Evolutionary conservation across 2,888 invertebrate genomes (phyloP).

Genomic region (Saturnia pavonia): DNA sequence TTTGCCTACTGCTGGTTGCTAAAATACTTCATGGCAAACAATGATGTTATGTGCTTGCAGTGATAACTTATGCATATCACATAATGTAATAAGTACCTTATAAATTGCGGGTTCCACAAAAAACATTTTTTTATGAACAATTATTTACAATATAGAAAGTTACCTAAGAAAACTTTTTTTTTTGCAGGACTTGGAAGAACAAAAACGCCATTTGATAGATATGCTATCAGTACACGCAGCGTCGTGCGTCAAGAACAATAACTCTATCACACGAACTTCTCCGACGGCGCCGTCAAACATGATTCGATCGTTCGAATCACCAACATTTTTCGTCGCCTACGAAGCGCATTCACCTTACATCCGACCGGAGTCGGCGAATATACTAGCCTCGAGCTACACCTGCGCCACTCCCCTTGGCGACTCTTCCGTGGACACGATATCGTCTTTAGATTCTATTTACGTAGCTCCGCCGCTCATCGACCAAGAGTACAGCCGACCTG

Average conservation of each 20-base stretch:
- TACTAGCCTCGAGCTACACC: slow-evolving; percentile 75
- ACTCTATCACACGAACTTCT: slow-evolving; percentile 64
- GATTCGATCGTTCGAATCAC: slow-evolving; percentile 71
- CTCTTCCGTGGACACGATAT: slow-evolving; percentile 67
- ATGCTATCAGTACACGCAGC: slow-evolving; percentile 89
- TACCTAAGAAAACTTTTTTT: neutral
- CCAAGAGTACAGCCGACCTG: slow-evolving; percentile 67
- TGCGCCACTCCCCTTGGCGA: slow-evolving; percentile 69
- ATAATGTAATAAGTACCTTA: no score
- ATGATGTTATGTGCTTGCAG: no score
- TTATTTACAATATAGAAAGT: neutral
- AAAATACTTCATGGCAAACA: no score
- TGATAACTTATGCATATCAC: no score
- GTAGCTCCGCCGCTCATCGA: slow-evolving; percentile 67
- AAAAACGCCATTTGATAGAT: slow-evolving; percentile 89
- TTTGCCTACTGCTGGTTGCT: no score
- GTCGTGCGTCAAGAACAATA: slow-evolving; percentile 83
- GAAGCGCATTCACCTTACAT: slow-evolving; percentile 77
- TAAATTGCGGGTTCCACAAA: neutral
- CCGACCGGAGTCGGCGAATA: slow-evolving; percentile 77
- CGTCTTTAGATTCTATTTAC: slow-evolving; percentile 67
- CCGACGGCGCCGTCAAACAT: slow-evolving; percentile 69
- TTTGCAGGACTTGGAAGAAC: slow-evolving; percentile 88
- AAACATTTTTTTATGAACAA: no score
- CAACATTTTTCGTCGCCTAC: slow-evolving; percentile 71